Evolutionary conservation across 1,140 invertebrate species (phyloP).

Genomic region (Diplogasteroides magnus): DNA sequence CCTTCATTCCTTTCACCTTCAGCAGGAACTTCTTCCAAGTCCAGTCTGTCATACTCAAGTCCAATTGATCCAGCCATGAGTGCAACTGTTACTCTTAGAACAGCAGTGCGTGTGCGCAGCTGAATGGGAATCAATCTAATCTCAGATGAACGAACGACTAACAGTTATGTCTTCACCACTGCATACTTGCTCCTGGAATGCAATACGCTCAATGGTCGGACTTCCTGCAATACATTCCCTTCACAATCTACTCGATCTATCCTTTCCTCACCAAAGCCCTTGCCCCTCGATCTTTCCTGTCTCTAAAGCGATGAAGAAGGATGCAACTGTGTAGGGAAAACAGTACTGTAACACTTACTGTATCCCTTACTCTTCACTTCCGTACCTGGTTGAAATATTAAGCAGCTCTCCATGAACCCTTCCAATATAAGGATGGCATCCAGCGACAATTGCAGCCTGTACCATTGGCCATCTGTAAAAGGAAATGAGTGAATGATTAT

Average conservation of each 20-base stretch:
- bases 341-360: slow-evolving; percentile 4
- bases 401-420: slow-evolving; percentile 19
- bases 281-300: not conserved
- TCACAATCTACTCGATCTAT: not conserved
- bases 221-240: slow-evolving; percentile 7
- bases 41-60: slow-evolving; percentile 19
- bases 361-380: too few species aligned
- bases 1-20: not conserved
- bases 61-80: slow-evolving; percentile 46
- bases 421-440: slow-evolving; percentile 52
- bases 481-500: not conserved
- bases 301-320: slow-evolving; percentile 10
- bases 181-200: slow-evolving; percentile 42
- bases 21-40: not conserved
- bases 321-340: slow-evolving; percentile 2
- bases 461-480: slow-evolving; percentile 49
- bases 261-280: not conserved
- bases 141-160: slow-evolving; percentile 8
- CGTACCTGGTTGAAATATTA: not conserved
- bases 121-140: slow-evolving; percentile 16
- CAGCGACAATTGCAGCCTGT: slow-evolving; percentile 52
- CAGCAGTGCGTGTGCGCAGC: slow-evolving; percentile 47
- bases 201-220: slow-evolving; percentile 43
- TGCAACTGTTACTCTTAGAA: slow-evolving; percentile 39
- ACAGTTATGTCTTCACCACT: slow-evolving; percentile 48